These are phyloP conservation scores for Timema podura DNA, from an alignment of 2,888 invertebrate species.

Conservation along the genomic window DNA sequence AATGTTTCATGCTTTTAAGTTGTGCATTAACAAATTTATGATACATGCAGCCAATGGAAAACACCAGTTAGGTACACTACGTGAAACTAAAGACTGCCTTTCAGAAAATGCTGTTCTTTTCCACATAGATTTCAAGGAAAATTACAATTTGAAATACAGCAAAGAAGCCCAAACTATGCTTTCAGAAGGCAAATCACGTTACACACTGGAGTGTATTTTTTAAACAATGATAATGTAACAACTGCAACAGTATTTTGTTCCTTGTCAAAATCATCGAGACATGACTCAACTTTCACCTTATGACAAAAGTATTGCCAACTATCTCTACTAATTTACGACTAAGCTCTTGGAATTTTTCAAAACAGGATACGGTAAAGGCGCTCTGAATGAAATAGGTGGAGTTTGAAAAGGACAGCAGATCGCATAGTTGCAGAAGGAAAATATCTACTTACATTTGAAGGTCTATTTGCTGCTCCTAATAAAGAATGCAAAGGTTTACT, in stretches of 20 bases:
- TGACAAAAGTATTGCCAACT: slow-evolving; percentile 7
- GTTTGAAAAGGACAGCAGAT: no score
- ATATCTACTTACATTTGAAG: no score
- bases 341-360: background rate
- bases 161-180: slow-evolving; percentile 36
- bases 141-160: slow-evolving; percentile 34
- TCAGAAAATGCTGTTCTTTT: slow-evolving; percentile 12
- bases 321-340: slow-evolving; percentile 1
- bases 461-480: background rate
- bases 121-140: slow-evolving; percentile 38
- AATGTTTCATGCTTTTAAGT: slow-evolving; percentile 7
- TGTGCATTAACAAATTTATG: slow-evolving; percentile 12
- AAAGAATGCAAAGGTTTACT: background rate
- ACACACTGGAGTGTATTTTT: slow-evolving; percentile 34
- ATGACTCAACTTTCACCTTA: slow-evolving; percentile 9
- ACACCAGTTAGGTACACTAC: slow-evolving; percentile 1
- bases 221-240: slow-evolving; percentile 1
- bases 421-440: no score
- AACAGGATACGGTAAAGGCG: background rate
- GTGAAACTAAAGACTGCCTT: slow-evolving; percentile 10
- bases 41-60: slow-evolving; percentile 9
- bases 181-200: slow-evolving; percentile 34
- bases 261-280: slow-evolving; percentile 9
- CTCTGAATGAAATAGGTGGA: background rate
- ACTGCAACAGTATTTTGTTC: slow-evolving; percentile 11